These are phyloP conservation scores for Nothocercus julius DNA, from an alignment of 2,113 vertebrate species.

Conservation along the genomic window DNA sequence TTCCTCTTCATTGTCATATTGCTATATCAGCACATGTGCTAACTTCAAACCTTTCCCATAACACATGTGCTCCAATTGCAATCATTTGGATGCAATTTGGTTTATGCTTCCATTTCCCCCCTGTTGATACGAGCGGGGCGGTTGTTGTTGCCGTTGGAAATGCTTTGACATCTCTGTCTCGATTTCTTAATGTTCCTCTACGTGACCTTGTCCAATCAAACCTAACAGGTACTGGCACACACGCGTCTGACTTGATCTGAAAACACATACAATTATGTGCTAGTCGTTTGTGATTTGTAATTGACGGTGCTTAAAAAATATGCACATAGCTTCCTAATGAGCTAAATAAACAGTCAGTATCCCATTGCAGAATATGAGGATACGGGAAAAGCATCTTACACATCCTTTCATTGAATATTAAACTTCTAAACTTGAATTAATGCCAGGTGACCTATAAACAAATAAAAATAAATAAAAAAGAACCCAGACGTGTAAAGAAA, in stretches of 20 bases:
- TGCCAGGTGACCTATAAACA: neutral
- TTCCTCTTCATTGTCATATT: conserved; percentile 39
- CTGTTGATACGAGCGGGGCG: neutral
- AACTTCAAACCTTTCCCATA: conserved; percentile 61
- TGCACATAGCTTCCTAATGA: neutral
- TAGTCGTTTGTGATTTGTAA: neutral
- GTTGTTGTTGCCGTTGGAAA: conserved; percentile 43
- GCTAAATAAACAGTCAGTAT: conserved; percentile 8
- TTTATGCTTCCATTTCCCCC: conserved; percentile 63
- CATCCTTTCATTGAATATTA: neutral
- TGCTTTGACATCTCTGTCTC: conserved; percentile 63
- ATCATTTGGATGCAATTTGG: conserved; percentile 66
- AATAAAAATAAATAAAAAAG: neutral
- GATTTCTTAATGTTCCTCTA: conserved; percentile 28
- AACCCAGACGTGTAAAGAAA: neutral
- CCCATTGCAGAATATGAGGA: neutral
- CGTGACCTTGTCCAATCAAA: conserved; percentile 47
- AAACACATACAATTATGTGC: neutral
- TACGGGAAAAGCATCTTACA: neutral
- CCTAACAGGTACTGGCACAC: conserved; percentile 54
- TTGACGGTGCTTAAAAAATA: conserved; percentile 11
- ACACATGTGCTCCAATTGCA: conserved; percentile 49
- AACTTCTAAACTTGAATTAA: neutral
- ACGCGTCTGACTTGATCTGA: neutral
- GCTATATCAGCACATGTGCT: conserved; percentile 70